These are phyloP conservation scores for Pogonus chalceus DNA, from an alignment of 1,140 invertebrate genomes.

Conservation along the genomic window DNA sequence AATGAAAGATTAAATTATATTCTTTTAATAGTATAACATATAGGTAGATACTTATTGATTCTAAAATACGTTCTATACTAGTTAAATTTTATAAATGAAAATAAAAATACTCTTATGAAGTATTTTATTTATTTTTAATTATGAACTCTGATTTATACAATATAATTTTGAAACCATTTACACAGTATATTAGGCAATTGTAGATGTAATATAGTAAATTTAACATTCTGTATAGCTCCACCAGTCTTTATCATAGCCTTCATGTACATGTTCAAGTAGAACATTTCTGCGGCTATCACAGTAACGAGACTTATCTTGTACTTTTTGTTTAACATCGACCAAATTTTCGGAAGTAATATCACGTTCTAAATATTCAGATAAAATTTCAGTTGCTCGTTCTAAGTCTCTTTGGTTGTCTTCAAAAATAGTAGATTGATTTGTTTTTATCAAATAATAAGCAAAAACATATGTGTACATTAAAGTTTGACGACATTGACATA, in stretches of 20 bases:
- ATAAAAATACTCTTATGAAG: too few species aligned
- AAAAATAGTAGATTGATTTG: constrained; percentile 62
- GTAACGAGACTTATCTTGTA: constrained; percentile 68
- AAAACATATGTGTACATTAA: constrained; percentile 69
- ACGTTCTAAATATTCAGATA: constrained; percentile 64
- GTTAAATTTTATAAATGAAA: too few species aligned
- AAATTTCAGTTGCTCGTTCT: constrained; percentile 56
- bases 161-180: too few species aligned
- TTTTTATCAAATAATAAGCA: constrained; percentile 59
- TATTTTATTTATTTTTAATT: too few species aligned
- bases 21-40: too few species aligned
- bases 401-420: constrained; percentile 66
- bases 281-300: constrained; percentile 61
- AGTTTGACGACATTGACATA: constrained; percentile 57
- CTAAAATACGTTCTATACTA: too few species aligned
- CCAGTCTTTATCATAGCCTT: constrained; percentile 67
- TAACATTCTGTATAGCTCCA: constrained; percentile 48
- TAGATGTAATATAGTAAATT: neutral
- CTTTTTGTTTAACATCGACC: constrained; percentile 66
- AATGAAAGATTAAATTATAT: too few species aligned
- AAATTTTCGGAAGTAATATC: constrained; percentile 63
- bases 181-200: too few species aligned
- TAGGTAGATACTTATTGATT: too few species aligned
- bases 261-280: constrained; percentile 60
- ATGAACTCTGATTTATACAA: too few species aligned